These are phyloP conservation scores for Chinchilla lanigera DNA, from an alignment of 2,113 vertebrate species.

Conservation along the genomic window DNA sequence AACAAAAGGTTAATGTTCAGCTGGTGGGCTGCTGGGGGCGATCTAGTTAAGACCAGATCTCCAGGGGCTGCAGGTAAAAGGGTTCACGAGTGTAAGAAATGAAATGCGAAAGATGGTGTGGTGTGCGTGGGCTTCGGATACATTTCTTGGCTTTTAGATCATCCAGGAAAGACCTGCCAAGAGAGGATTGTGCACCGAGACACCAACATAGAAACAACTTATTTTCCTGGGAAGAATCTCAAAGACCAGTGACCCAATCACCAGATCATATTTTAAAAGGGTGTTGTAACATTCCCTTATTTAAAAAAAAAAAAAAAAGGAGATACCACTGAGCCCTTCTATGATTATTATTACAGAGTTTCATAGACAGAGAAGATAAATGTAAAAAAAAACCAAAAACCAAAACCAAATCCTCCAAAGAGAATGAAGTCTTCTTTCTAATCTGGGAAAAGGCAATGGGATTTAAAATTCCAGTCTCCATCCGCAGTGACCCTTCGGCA, in stretches of 20 bases:
- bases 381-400: neutral
- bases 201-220: neutral
- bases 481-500: neutral
- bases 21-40: neutral
- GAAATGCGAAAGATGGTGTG: neutral
- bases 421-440: slow-evolving; percentile 44
- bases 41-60: neutral
- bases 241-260: slow-evolving; percentile 51
- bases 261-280: slow-evolving; percentile 66
- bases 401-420: slow-evolving; percentile 9
- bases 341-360: slow-evolving; percentile 6
- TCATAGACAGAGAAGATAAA: neutral
- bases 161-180: neutral
- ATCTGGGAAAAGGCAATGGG: slow-evolving; percentile 50
- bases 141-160: slow-evolving; percentile 53
- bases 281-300: slow-evolving; percentile 45
- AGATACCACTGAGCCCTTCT: neutral
- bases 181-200: neutral
- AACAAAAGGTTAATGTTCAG: neutral
- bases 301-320: neutral
- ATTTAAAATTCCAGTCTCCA: slow-evolving; percentile 55
- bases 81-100: neutral
- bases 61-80: neutral
- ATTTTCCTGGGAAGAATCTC: slow-evolving; percentile 60
- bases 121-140: neutral